These are phyloP conservation scores for Mayetiola destructor DNA, from an alignment of 2,888 invertebrate genomes.

Conservation along the genomic window DNA sequence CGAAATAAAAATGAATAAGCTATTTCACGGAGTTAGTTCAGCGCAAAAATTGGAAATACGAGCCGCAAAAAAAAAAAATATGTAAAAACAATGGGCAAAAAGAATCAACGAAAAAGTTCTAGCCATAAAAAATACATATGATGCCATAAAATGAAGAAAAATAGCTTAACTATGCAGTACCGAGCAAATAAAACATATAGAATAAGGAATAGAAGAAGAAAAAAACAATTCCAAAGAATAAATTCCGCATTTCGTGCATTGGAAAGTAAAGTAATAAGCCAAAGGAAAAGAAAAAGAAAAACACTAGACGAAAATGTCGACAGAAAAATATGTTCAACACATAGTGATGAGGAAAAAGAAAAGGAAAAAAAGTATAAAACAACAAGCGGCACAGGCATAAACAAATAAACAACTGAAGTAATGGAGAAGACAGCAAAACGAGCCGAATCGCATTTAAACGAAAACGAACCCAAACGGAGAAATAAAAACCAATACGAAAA, in stretches of 20 bases:
- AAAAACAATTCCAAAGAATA: no score
- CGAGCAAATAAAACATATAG: no score
- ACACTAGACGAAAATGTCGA: neutral
- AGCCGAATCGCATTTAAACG: no score
- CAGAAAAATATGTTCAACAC: conserved; percentile 8
- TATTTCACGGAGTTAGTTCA: neutral
- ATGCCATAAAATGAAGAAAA: neutral
- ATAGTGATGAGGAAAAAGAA: neutral
- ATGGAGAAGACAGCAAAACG: neutral
- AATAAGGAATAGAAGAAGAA: no score
- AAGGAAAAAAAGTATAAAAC: neutral
- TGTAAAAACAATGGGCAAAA: conserved; percentile 7
- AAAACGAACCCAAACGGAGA: neutral
- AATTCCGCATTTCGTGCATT: no score
- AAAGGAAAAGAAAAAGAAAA: no score
- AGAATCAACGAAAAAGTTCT: conserved; percentile 5
- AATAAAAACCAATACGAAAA: neutral
- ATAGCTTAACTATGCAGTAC: no score
- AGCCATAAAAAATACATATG: conserved; percentile 10
- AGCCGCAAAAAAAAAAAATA: neutral
- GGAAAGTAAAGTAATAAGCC: conserved; percentile 2
- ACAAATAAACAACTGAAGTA: conserved; percentile 7
- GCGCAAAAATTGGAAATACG: neutral
- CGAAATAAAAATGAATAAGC: neutral
- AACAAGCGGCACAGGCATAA: conserved; percentile 1